Conservation (phyloP, 1,140 invertebrate genomes). For the Heliothis virescens region DNA sequence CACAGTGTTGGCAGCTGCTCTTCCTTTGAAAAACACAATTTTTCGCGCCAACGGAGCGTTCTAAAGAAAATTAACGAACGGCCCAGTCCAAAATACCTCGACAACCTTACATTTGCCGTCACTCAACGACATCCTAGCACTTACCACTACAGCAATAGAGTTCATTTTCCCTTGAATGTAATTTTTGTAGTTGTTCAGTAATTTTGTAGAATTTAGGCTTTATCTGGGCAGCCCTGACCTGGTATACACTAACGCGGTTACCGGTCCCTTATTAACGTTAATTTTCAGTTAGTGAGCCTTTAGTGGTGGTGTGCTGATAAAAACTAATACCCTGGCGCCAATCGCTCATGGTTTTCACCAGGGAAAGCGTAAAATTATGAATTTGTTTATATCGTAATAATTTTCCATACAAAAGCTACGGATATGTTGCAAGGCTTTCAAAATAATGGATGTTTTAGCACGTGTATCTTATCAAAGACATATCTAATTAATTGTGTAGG, state of each 20-base stretch:
- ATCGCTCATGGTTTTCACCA: background rate
- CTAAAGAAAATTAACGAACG: slow-evolving; percentile 78
- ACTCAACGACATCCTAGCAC: slow-evolving; percentile 33
- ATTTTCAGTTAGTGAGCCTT: slow-evolving; percentile 58
- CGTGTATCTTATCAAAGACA: too few relatives aligned
- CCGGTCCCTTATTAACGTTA: slow-evolving; percentile 66
- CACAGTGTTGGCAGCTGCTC: slow-evolving; percentile 56
- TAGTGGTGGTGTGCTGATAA: slow-evolving; percentile 57
- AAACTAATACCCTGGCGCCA: slow-evolving; percentile 26
- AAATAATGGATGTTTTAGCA: too few relatives aligned
- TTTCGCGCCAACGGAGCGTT: slow-evolving; percentile 80
- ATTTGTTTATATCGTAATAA: too few relatives aligned
- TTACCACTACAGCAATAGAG: slow-evolving; percentile 53
- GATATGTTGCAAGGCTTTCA: too few relatives aligned
- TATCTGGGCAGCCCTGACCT: slow-evolving; percentile 71
- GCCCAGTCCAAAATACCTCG: slow-evolving; percentile 70
- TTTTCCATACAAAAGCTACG: too few relatives aligned
- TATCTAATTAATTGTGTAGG: too few relatives aligned
- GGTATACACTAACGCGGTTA: slow-evolving; percentile 73
- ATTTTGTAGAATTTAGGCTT: slow-evolving; percentile 68
- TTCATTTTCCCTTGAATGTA: slow-evolving; percentile 54
- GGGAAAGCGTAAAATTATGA: too few relatives aligned
- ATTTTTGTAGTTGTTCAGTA: slow-evolving; percentile 40
- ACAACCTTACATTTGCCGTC: slow-evolving; percentile 57
- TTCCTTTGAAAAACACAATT: slow-evolving; percentile 81